Evolutionary conservation across 2,797 vertebrate genomes (phyloP), one percentile per base, ranked within the genome.

Genomic region (Anabacerthia variegaticeps): DNA sequence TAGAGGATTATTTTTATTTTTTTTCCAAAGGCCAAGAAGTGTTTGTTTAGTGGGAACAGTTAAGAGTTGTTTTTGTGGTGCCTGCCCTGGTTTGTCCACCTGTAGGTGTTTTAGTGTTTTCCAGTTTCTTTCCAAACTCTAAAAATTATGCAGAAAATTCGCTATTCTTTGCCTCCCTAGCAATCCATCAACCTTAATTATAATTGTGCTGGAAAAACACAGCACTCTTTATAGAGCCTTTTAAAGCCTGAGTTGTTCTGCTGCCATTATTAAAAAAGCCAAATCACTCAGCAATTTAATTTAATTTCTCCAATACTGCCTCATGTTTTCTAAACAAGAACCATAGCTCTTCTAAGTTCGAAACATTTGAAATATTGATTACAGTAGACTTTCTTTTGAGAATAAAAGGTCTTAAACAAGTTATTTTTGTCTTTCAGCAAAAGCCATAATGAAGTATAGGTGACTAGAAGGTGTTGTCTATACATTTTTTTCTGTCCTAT

Each of bases 251-350:
- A 79, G 67, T 88, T 94, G 58, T 89, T 95, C 90, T 86, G 65
- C 88, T 95, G 63, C 52, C 72, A 80, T 96, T 96, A 87, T 72
- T 91, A 95, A 58, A 58, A 91, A 94, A 97, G 65, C 34, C 73
- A 95, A 97, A 96, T 59, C 80, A 26, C 65, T 88, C 59, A 92
- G 66, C 77, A 88, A 97, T 96, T 97, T 95, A 96, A 95, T 97
- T 96, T 95, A 95, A 95, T 96, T 89, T 95, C 84, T 93, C 48
- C n/a, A 28, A 46, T 56, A 82, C 22, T 82, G 85, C 59, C 65
- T 97, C 39, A 28, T 75, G 86, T 91, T 97, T 97, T 92, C 89
- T 91, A 96, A 97, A 87, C 77, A 96, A 74, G 48, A 94, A 22
- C 49, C 59, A 93, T 61, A 86, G 51, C 52, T 93, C 89, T 82